These are phyloP conservation scores for Caranx ignobilis DNA, from an alignment of 2,113 vertebrate species.

Conservation along the genomic window DNA sequence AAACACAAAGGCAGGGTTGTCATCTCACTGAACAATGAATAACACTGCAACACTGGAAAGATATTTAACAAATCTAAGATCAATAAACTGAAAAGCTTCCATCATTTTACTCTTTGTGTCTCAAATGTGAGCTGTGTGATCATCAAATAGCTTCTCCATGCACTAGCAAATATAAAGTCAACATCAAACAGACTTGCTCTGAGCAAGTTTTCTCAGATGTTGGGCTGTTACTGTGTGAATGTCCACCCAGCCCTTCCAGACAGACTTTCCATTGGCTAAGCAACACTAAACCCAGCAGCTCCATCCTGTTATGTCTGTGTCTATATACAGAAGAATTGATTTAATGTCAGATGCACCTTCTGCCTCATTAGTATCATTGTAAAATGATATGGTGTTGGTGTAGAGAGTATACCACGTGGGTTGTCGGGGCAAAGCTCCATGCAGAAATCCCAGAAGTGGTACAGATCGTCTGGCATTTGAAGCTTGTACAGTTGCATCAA, in stretches of 20 bases:
- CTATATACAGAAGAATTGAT: slow-evolving; percentile 14
- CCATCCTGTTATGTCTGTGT: not conserved
- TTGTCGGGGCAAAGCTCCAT: slow-evolving; percentile 86
- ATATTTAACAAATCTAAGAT: no score
- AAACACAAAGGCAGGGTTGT: no score
- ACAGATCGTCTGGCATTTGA: slow-evolving; percentile 93
- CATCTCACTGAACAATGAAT: no score
- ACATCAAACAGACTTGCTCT: not conserved
- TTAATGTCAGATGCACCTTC: slow-evolving; percentile 11
- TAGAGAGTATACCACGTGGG: slow-evolving; percentile 85
- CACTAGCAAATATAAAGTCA: not conserved
- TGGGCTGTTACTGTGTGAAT: not conserved
- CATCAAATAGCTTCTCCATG: no score
- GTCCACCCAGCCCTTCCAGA: not conserved
- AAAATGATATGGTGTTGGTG: not conserved
- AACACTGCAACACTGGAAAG: no score
- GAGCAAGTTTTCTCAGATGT: slow-evolving; percentile 3
- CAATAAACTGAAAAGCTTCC: no score
- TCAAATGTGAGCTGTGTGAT: no score
- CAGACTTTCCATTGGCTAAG: slow-evolving; percentile 2
- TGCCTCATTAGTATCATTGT: not conserved
- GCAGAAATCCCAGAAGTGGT: slow-evolving; percentile 96
- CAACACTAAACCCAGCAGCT: not conserved
- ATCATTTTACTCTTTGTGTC: no score
- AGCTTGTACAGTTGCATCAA: slow-evolving; percentile 86